These are phyloP conservation scores for Exephanes ischioxanthus DNA, from an alignment of 2,888 invertebrate species.

Conservation along the genomic window DNA sequence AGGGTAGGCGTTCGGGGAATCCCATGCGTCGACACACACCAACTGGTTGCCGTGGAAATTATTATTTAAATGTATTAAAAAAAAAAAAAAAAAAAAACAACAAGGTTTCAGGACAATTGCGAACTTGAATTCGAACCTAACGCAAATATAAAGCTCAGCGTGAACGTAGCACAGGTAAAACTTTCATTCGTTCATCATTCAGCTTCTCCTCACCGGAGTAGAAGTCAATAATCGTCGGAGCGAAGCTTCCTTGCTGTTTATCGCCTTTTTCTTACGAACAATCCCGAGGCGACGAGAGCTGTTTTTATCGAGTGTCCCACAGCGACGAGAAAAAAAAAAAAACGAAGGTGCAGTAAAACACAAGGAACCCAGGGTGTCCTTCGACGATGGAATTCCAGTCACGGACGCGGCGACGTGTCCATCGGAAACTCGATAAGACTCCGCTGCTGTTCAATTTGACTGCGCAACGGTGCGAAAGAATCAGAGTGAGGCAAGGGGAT, in stretches of 20 bases:
- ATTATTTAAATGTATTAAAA: background rate
- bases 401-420: slow-evolving; percentile 56
- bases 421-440: slow-evolving; percentile 61
- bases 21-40: slow-evolving; percentile 4
- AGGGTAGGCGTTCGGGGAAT: background rate
- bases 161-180: background rate
- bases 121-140: background rate
- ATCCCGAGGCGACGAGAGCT: background rate
- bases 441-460: slow-evolving; percentile 59
- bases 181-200: background rate
- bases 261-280: background rate
- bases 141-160: background rate
- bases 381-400: slow-evolving; percentile 49
- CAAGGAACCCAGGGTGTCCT: background rate
- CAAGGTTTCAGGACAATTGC: background rate
- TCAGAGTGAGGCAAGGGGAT: slow-evolving; percentile 37
- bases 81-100: no score
- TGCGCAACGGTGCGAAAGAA: slow-evolving; percentile 61
- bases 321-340: background rate
- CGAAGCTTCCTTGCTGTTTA: background rate
- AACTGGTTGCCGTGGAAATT: background rate
- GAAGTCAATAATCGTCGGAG: background rate
- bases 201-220: background rate
- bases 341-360: background rate
- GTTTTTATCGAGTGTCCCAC: slow-evolving; percentile 7